A percentile compares a stretch with the other conserved stretches of the same genome.
These are phyloP conservation scores for Calyptomena viridis DNA, from an alignment of 2,113 vertebrate genomes.

Conservation along the genomic window DNA sequence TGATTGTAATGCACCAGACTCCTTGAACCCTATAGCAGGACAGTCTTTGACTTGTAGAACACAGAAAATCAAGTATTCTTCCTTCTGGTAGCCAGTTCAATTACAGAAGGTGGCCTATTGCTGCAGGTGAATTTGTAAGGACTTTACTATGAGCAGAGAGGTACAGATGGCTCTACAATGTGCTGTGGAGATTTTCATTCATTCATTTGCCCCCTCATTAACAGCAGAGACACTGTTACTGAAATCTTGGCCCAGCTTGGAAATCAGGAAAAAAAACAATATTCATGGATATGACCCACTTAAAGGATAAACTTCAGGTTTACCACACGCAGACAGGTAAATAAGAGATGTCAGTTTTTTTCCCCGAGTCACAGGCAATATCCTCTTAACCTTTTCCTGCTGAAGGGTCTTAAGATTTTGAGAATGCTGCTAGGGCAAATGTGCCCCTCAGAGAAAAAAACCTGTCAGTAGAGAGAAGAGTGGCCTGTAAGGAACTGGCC, in stretches of 20 bases:
- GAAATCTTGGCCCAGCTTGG: not conserved
- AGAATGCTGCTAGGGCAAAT: not conserved
- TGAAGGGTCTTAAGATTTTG: not conserved
- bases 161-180: not conserved
- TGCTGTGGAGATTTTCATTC: not conserved
- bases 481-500: not conserved
- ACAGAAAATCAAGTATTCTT: not conserved
- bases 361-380: not conserved
- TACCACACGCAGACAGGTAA: not conserved
- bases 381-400: not conserved
- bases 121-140: not conserved
- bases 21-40: not conserved
- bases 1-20: not conserved
- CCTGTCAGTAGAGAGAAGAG: not conserved
- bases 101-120: not conserved
- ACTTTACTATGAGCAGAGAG: not conserved
- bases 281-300: not conserved
- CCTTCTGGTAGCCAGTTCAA: not conserved
- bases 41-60: not conserved
- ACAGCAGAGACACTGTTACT: not conserved
- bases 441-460: not conserved
- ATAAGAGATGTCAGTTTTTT: not conserved
- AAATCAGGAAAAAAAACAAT: not conserved
- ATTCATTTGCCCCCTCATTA: not conserved
- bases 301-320: not conserved